These are phyloP conservation scores for Liasis olivaceus DNA, from an alignment of 2,797 vertebrate genomes.

Conservation along the genomic window DNA sequence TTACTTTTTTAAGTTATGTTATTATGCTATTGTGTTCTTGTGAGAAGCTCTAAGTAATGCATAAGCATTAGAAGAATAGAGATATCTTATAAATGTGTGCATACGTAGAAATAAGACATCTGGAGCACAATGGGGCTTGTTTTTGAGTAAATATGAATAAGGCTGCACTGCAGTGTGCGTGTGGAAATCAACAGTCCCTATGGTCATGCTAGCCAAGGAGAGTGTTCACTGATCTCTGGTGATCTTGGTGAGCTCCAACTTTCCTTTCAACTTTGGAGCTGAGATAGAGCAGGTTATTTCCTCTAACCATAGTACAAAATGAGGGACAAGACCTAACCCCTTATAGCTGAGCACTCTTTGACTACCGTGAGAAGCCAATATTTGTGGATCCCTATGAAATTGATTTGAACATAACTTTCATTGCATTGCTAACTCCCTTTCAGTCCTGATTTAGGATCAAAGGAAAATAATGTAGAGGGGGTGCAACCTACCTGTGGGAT, in stretches of 20 bases:
- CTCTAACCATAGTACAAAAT: background rate
- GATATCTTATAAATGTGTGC: background rate
- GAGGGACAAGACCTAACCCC: background rate
- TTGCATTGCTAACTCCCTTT: background rate
- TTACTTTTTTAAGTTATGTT: background rate
- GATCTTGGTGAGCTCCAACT: background rate
- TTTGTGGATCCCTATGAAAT: background rate
- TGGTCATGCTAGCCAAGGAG: background rate
- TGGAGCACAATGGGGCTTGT: background rate
- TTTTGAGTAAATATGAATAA: background rate
- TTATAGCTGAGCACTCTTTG: background rate
- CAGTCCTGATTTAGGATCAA: background rate
- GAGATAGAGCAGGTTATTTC: background rate
- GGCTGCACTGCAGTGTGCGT: background rate
- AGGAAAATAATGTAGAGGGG: background rate
- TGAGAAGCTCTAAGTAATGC: background rate
- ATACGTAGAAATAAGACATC: background rate
- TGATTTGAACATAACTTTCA: background rate
- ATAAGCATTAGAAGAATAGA: background rate
- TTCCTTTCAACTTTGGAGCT: background rate
- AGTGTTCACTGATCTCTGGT: background rate
- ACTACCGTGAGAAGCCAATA: background rate
- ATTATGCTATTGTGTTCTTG: background rate
- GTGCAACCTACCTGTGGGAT: background rate
- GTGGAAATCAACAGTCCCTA: background rate